Evolutionary conservation across 2,113 vertebrate genomes (phyloP).

Genomic region (Apodemus speciosus): DNA sequence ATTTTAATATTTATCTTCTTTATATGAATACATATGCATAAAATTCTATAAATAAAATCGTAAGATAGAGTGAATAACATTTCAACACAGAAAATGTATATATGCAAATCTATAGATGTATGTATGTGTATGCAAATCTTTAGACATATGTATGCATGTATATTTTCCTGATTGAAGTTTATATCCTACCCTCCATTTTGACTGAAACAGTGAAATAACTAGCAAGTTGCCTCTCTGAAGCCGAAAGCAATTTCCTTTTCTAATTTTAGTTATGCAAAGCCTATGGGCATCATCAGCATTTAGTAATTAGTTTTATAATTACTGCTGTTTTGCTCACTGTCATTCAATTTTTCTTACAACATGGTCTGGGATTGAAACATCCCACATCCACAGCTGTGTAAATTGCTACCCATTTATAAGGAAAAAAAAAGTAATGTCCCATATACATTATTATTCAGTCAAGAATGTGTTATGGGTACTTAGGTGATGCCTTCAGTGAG

Average conservation of each 20-base stretch:
- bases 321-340: constrained; percentile 99
- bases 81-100: constrained; percentile 80
- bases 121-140: constrained; percentile 81
- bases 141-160: constrained; percentile 58
- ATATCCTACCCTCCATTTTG: constrained; percentile 87
- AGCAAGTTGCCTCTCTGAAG: constrained; percentile 91
- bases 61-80: constrained; percentile 79
- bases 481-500: constrained; percentile 84
- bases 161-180: constrained; percentile 86
- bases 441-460: constrained; percentile 89
- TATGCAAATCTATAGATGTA: constrained; percentile 80
- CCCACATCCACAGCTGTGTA: constrained; percentile 97
- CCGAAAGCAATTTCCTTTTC: constrained; percentile 99
- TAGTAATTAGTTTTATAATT: constrained; percentile 99
- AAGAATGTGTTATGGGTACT: constrained; percentile 84
- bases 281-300: constrained; percentile 99
- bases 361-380: constrained; percentile 97
- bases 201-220: constrained; percentile 90
- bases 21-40: constrained; percentile 75
- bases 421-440: constrained; percentile 87
- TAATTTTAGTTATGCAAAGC: constrained; percentile 99
- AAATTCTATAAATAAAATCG: constrained; percentile 80
- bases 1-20: constrained; percentile 76
- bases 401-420: constrained; percentile 95
- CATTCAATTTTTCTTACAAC: constrained; percentile 98